Evolutionary conservation across 2,888 invertebrate species (phyloP), one percentile per base, ranked within the genome.

Genomic region (Polia nebulosa): DNA sequence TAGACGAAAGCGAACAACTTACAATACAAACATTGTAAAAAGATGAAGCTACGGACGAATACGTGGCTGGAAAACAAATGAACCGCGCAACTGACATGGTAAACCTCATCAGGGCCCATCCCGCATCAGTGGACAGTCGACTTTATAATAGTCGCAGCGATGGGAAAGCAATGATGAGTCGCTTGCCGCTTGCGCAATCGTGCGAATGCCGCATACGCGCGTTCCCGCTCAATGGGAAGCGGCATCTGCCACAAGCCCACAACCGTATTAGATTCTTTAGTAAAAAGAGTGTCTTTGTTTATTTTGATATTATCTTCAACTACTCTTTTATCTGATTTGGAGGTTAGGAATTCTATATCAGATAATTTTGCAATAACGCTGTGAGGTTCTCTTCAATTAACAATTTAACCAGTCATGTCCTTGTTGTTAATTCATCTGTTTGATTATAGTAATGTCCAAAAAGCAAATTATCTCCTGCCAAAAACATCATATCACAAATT

Each of bases 101-200:
- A 29, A 32, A 32, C 1, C n/a, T 32, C 49, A n/a, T 32, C 15
- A 3, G 9, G 3, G 5, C 15, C 22, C 34, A 17, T 36, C 17
- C 1, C 15, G 5, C 5, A 17, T 4, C 5, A 17, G 36, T 36
- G 53, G 34, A 11, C 22, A 5, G 9, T 55, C 9, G 11, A 17
- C 53, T 36, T 65, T 56, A 65, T 70, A 67, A 70, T 72, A 76
- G 70, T 73, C 57, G 58, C 64, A 58, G 64, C 76, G 63, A 81
- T 86, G 86, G 81, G 85, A 86, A 85, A 83, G 84, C 72, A 72
- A 79, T 73, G 77, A 78, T 74, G 75, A 70, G 59, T 45, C 25
- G 44, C 61, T 85, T 83, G 58, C 74, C n/a, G 20, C 52, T 85
- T 85, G 58, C 76, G 78, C 59, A 86, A 85, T 72, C 72, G 57